Evolutionary conservation across 2,797 vertebrate genomes (phyloP).

Genomic region (Ispidina picta): DNA sequence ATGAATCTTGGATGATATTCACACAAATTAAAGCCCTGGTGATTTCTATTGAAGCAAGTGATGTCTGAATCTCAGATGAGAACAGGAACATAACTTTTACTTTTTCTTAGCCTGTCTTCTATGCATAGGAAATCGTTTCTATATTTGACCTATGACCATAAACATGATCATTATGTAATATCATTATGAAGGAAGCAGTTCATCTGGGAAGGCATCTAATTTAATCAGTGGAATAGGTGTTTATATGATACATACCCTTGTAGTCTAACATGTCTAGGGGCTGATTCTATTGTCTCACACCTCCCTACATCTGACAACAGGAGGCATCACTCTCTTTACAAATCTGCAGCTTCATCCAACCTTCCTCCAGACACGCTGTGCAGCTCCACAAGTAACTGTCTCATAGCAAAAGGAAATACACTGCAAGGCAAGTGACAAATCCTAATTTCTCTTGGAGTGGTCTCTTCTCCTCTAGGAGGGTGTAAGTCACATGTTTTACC

Average conservation of each 20-base stretch:
- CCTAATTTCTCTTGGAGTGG: neutral
- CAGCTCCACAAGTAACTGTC: neutral
- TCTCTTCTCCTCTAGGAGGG: neutral
- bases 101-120: neutral
- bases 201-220: neutral
- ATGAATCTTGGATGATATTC: neutral
- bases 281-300: neutral
- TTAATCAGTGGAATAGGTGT: neutral
- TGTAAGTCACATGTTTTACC: neutral
- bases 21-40: neutral
- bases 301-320: neutral
- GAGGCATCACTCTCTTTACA: neutral
- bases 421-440: neutral
- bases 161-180: neutral
- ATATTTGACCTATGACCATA: neutral
- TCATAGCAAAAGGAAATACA: neutral
- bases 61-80: neutral
- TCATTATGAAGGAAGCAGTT: neutral
- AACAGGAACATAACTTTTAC: neutral
- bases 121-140: neutral
- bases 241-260: neutral
- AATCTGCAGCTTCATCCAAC: neutral
- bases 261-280: neutral
- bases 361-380: neutral
- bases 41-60: neutral